Evolutionary conservation across 2,888 invertebrate genomes (phyloP).

Genomic region (Sipha maydis): DNA sequence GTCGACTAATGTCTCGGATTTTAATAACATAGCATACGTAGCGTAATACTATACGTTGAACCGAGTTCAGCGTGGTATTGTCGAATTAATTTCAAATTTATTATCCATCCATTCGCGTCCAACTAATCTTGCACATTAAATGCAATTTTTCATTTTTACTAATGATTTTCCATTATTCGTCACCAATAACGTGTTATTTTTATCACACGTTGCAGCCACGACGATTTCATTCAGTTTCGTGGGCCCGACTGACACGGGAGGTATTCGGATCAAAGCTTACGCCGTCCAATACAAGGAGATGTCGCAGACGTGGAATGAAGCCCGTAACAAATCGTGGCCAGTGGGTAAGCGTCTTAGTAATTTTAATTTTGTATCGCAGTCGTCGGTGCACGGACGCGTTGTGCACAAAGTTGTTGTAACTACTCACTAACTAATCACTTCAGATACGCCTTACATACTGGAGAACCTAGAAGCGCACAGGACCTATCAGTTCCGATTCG

Average conservation of each 20-base stretch:
- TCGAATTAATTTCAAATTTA: no score
- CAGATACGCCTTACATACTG: conserved; percentile 81
- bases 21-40: no score
- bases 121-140: no score
- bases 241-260: conserved; percentile 79
- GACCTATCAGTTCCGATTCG: conserved; percentile 84
- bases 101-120: no score
- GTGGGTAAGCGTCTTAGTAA: conserved; percentile 68
- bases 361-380: conserved; percentile 63
- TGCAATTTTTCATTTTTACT: no score
- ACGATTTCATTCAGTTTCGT: conserved; percentile 83
- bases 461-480: conserved; percentile 82
- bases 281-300: conserved; percentile 77
- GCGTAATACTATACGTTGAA: no score
- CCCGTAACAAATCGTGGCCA: conserved; percentile 81
- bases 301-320: conserved; percentile 76
- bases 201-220: conserved; percentile 72
- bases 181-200: background rate
- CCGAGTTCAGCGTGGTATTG: no score
- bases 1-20: no score
- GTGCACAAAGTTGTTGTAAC: background rate
- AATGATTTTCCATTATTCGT: background rate
- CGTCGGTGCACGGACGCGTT: conserved; percentile 36
- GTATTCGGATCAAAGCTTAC: conserved; percentile 79
- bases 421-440: conserved; percentile 19